phyloP scores from a whole-genome alignment of 1,140 invertebrate species.

The Philotrypesis tridentata region DNA sequence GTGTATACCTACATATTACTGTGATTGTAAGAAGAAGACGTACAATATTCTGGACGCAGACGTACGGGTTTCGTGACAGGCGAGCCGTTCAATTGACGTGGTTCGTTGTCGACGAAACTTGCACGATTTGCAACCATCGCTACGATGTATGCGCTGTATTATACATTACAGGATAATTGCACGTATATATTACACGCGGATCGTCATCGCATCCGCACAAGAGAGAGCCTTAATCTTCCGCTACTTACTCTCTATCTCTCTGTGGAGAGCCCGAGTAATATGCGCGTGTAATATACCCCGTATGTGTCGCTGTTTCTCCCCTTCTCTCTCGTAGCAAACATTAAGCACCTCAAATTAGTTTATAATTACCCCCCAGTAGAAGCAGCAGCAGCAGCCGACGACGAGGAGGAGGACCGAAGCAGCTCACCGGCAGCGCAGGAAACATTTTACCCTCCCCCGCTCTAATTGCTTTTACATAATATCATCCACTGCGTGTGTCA shows the following conservation, averaged over 20 bases:
- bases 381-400: no score
- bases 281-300: neutral
- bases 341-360: slow-evolving; percentile 29
- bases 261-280: slow-evolving; percentile 20
- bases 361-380: slow-evolving; percentile 22
- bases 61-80: slow-evolving; percentile 85
- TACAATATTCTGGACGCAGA: slow-evolving; percentile 70
- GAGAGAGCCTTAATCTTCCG: neutral
- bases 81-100: slow-evolving; percentile 79
- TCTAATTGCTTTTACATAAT: slow-evolving; percentile 27
- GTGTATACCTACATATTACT: no score
- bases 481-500: no score
- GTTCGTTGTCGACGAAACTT: slow-evolving; percentile 95
- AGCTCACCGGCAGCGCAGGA: no score
- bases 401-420: no score
- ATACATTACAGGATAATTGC: neutral
- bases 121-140: slow-evolving; percentile 80
- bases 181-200: neutral
- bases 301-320: neutral
- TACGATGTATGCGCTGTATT: slow-evolving; percentile 48
- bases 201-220: neutral
- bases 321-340: neutral
- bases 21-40: slow-evolving; percentile 44
- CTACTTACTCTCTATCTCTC: neutral
- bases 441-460: no score